Conservation (phyloP, 2,888 invertebrate species). For the Rhyacophila evoluta region DNA sequence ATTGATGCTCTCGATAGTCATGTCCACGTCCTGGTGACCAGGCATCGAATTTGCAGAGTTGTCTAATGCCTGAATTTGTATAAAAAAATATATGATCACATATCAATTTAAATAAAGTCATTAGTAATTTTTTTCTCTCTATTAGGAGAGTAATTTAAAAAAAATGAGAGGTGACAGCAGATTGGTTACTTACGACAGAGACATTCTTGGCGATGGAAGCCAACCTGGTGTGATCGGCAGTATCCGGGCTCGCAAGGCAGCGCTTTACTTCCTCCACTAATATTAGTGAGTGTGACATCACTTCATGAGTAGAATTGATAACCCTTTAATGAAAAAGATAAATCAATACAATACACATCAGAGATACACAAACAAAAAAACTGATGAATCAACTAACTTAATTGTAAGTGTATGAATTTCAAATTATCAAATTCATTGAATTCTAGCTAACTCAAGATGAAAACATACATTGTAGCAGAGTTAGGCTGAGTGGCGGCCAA, state of each 20-base stretch:
- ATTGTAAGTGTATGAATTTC: no score
- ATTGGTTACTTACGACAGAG: constrained; percentile 63
- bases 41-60: constrained; percentile 86
- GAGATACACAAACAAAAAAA: no score
- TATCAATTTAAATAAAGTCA: background rate
- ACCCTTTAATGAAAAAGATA: no score
- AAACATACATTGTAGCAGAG: background rate
- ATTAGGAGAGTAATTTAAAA: no score
- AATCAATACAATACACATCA: no score
- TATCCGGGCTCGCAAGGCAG: constrained; percentile 77
- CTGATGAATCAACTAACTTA: no score
- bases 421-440: no score
- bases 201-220: constrained; percentile 83
- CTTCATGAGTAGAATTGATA: constrained; percentile 81
- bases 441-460: no score
- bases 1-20: constrained; percentile 84
- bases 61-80: constrained; percentile 67
- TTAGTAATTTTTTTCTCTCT: no score
- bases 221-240: constrained; percentile 72
- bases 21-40: constrained; percentile 94
- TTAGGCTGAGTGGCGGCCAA: constrained; percentile 74
- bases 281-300: constrained; percentile 80
- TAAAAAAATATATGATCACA: background rate
- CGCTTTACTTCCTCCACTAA: constrained; percentile 86
- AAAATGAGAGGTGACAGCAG: no score